phyloP scores from a whole-genome alignment of 2,113 vertebrate genomes.

The Myotis yumanensis region DNA sequence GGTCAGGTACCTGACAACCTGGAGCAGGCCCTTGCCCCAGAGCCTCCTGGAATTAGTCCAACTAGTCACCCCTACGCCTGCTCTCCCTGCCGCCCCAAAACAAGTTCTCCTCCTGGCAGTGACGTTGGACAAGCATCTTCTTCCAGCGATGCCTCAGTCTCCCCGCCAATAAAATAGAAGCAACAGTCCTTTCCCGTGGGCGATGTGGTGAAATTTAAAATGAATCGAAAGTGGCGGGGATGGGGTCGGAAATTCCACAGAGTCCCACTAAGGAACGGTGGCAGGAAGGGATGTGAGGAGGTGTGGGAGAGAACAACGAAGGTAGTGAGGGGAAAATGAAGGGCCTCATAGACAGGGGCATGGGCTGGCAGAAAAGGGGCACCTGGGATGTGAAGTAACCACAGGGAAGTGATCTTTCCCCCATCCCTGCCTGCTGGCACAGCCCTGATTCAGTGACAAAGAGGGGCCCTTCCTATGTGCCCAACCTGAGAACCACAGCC shows the following conservation, averaged over 20 bases:
- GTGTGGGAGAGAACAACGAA: background rate
- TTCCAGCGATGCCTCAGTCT: background rate
- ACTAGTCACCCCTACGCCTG: background rate
- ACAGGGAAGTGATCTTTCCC: background rate
- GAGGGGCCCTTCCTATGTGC: background rate
- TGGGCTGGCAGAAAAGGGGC: background rate
- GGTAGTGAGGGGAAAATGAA: background rate
- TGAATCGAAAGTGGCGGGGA: background rate
- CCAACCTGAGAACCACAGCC: background rate
- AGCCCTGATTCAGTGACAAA: background rate
- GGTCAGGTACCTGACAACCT: background rate
- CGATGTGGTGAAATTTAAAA: background rate
- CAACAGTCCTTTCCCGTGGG: background rate
- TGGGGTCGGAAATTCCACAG: background rate
- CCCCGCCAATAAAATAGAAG: background rate
- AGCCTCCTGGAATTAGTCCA: background rate
- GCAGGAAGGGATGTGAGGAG: accelerated
- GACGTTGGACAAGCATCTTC: background rate
- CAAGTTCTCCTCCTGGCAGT: background rate
- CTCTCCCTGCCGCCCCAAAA: background rate
- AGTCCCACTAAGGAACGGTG: background rate
- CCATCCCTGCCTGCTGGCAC: background rate
- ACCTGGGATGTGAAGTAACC: background rate
- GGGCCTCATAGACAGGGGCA: background rate
- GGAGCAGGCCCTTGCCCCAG: background rate